These are phyloP conservation scores for Parnassius orleans DNA, from an alignment of 2,888 invertebrate species.

Conservation along the genomic window DNA sequence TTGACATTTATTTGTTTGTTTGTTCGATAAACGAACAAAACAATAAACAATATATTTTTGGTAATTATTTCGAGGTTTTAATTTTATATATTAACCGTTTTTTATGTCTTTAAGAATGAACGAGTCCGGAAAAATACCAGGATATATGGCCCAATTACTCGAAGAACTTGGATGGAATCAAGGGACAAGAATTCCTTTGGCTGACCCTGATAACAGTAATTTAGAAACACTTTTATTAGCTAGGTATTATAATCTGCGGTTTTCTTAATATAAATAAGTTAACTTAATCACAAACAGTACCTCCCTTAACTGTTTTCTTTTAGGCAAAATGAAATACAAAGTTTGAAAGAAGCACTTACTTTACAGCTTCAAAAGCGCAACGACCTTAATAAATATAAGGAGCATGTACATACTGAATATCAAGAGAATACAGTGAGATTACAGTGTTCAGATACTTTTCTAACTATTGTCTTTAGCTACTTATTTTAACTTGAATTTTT, in stretches of 20 bases:
- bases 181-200: slow-evolving; percentile 89
- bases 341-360: slow-evolving; percentile 59
- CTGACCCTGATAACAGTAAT: slow-evolving; percentile 85
- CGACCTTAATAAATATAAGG: slow-evolving; percentile 69
- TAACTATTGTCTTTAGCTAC: too few species aligned
- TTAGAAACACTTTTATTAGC: slow-evolving; percentile 60
- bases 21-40: slow-evolving; percentile 16
- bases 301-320: slow-evolving; percentile 32
- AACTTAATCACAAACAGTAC: neutral
- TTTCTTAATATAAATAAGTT: too few species aligned
- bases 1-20: slow-evolving; percentile 41
- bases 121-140: slow-evolving; percentile 49
- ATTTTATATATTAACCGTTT: slow-evolving; percentile 14
- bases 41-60: neutral
- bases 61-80: too few species aligned
- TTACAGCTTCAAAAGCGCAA: slow-evolving; percentile 62
- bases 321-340: slow-evolving; percentile 72
- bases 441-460: neutral
- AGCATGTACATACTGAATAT: slow-evolving; percentile 67
- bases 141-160: slow-evolving; percentile 83
- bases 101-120: slow-evolving; percentile 46
- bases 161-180: slow-evolving; percentile 87
- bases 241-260: slow-evolving; percentile 45
- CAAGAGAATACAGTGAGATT: slow-evolving; percentile 71
- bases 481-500: too few species aligned